Evolutionary conservation across 2,113 vertebrate species (phyloP), one percentile per base, ranked within the genome.

Genomic region (Zingel zingel): DNA sequence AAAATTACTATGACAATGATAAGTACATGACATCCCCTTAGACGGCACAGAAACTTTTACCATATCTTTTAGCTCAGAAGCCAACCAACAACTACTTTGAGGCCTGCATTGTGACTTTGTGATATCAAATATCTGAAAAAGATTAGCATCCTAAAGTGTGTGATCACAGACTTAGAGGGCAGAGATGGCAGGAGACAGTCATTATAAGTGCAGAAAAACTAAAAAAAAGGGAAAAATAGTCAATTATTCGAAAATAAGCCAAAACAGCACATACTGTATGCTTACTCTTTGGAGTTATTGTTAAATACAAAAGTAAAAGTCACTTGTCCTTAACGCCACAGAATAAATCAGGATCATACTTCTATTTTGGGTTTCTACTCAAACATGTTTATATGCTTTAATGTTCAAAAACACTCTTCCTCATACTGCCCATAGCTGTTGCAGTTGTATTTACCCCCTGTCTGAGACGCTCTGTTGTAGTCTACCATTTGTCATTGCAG

Each of bases 101-200:
- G 21, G 12, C 62, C 13, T 62, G n/a, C 11, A 23, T 66, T 59
- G 2, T 56, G 53, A 5, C n/a, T 30, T 56, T 47, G 6, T 43
- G 39, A 8, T 58, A 30, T 19, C 25, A 72, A 19, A 57, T 39
- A 51, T 30, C 12, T 66, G 12, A 25, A 82, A 76, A 71, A 18
- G 3, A 57, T 25, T 19, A 57, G 16, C 21, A 57, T 58, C 27
- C 8, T 4, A 16, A 4, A 70, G 50, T 39, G 27, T 65, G 39
- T 23, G n/a, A 39, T 66, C 43, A 27, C 39, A 64, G 36, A 57
- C 16, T 8, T 3, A 33, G 30, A 63, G 9, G 69, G 54, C 45
- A 36, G 25, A 56, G 15, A 2, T 58, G 18, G 16, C 53, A 57
- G 53, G 30, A 36, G 15, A 33, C 0, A 39, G 1, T 14, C 6